These are phyloP conservation scores for Oreocharis arfaki DNA, from an alignment of 2,113 vertebrate genomes.

Conservation along the genomic window DNA sequence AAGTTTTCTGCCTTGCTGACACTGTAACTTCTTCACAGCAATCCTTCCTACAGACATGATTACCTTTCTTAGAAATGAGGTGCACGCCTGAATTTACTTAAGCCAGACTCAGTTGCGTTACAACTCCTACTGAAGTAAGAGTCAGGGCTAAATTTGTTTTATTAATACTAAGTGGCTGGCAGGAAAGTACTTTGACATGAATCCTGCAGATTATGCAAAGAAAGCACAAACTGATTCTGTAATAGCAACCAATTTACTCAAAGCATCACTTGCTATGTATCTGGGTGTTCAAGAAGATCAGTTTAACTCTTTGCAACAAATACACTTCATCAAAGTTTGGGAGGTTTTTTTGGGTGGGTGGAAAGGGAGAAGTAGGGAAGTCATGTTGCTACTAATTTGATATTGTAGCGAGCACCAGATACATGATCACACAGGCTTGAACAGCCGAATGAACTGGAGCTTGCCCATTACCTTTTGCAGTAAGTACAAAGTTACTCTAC, in stretches of 20 bases:
- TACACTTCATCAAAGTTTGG: neutral
- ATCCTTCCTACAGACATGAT: neutral
- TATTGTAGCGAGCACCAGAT: neutral
- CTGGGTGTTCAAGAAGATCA: neutral
- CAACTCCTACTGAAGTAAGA: neutral
- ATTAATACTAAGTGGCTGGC: neutral
- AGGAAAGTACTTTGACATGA: neutral
- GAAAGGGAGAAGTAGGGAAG: neutral
- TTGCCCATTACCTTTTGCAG: neutral
- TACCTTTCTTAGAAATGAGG: neutral
- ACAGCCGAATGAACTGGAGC: neutral
- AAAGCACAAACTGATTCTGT: neutral
- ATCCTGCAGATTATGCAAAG: neutral
- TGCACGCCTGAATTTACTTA: neutral
- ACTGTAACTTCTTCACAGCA: neutral
- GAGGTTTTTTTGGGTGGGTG: neutral
- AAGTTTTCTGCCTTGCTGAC: neutral
- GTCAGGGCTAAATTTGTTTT: neutral
- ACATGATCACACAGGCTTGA: neutral
- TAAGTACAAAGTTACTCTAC: neutral
- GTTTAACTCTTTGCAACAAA: neutral
- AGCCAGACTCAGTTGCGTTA: neutral
- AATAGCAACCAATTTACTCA: neutral
- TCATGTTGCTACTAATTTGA: neutral
- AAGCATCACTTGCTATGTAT: neutral